These are phyloP conservation scores for Falco peregrinus DNA, from an alignment of 2,797 vertebrate species.

Conservation along the genomic window DNA sequence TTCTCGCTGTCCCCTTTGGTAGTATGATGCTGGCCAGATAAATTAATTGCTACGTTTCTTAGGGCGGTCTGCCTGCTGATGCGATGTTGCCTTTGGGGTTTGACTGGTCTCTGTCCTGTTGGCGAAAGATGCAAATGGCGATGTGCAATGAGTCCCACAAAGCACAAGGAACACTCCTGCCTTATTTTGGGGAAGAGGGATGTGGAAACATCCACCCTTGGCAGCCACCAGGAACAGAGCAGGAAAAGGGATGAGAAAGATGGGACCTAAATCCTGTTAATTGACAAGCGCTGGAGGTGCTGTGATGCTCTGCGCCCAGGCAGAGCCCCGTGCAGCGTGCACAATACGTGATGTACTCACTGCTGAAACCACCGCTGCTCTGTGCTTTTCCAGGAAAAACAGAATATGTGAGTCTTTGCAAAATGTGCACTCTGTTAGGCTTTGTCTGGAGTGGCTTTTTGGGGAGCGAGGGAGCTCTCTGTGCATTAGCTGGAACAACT, in stretches of 20 bases:
- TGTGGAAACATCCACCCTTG: neutral
- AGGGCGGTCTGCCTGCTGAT: neutral
- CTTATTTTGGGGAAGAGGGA: neutral
- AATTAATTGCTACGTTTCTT: neutral
- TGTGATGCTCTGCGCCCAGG: neutral
- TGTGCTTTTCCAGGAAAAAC: slow-evolving; percentile 19
- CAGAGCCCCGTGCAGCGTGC: neutral
- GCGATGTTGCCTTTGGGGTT: neutral
- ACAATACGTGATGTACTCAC: neutral
- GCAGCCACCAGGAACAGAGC: neutral
- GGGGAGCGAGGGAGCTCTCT: neutral
- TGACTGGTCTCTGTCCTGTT: neutral
- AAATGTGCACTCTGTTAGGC: neutral
- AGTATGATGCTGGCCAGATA: neutral
- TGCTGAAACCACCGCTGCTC: neutral
- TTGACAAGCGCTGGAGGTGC: accelerated
- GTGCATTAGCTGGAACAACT: slow-evolving; percentile 21
- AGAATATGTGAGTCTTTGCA: neutral
- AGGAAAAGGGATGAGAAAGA: neutral
- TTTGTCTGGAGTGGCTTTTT: slow-evolving; percentile 7
- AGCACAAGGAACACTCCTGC: neutral
- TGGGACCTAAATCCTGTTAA: neutral
- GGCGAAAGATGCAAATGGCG: neutral
- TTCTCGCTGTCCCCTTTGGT: neutral
- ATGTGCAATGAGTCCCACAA: neutral